These are phyloP conservation scores for Halcyon chelicuti DNA, from an alignment of 2,797 vertebrate genomes.

Conservation along the genomic window DNA sequence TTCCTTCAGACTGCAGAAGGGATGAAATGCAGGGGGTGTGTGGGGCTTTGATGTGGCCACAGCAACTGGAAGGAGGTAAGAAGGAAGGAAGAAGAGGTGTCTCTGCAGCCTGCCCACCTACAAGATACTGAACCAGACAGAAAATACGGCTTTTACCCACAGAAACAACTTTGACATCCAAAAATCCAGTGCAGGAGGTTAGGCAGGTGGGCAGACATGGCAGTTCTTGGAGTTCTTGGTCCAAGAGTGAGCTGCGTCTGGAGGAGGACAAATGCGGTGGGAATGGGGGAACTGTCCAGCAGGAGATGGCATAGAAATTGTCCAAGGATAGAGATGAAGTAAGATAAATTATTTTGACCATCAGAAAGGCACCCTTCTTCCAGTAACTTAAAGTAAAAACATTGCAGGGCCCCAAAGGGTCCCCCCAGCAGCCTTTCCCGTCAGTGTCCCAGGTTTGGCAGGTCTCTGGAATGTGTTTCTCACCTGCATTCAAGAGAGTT, in stretches of 20 bases:
- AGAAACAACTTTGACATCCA: background rate
- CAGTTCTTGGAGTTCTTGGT: accelerated
- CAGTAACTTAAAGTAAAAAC: background rate
- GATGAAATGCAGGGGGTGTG: background rate
- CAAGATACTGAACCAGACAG: accelerated
- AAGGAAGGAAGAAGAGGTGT: background rate
- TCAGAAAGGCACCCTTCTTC: background rate
- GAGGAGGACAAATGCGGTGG: accelerated
- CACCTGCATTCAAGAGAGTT: slow-evolving; percentile 21
- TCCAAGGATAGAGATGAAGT: background rate
- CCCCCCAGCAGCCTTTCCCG: background rate
- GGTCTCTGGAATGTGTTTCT: slow-evolving; percentile 41
- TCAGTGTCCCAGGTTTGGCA: background rate
- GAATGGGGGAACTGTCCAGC: slow-evolving; percentile 45
- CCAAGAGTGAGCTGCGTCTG: accelerated
- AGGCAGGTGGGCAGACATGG: background rate
- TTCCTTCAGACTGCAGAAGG: background rate
- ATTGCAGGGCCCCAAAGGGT: background rate
- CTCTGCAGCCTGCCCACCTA: background rate
- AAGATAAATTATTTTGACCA: background rate
- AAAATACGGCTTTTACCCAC: background rate
- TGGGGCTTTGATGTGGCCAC: accelerated
- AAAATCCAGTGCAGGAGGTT: background rate
- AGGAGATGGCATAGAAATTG: background rate
- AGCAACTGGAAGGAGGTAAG: background rate